These are phyloP conservation scores for Calameuta filiformis DNA, from an alignment of 2,888 invertebrate genomes.

Conservation along the genomic window DNA sequence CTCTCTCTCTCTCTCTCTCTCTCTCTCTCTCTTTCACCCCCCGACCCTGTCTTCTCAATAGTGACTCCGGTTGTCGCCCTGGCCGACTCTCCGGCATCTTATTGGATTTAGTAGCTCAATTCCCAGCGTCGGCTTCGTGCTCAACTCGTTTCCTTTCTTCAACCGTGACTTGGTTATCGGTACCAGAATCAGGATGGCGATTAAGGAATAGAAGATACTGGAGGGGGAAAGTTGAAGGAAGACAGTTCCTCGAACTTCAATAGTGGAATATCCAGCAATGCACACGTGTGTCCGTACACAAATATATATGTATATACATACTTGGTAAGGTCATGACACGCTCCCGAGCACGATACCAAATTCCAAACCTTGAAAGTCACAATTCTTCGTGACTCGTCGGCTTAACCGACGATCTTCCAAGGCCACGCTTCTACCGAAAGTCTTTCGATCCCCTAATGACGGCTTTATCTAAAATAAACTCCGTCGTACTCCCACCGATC, in stretches of 20 bases:
- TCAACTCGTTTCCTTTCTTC: background rate
- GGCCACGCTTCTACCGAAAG: constrained; percentile 25
- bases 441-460: background rate
- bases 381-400: background rate
- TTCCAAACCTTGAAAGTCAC: constrained; percentile 23
- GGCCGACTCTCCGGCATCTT: background rate
- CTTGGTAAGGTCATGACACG: constrained; percentile 33
- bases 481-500: background rate
- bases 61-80: background rate
- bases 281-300: constrained; percentile 6
- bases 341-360: constrained; percentile 11
- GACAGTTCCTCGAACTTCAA: background rate
- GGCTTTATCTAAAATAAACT: background rate
- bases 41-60: background rate
- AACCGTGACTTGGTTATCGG: background rate
- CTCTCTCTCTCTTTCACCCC: too few relatives aligned
- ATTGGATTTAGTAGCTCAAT: background rate
- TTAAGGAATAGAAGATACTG: background rate
- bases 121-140: background rate
- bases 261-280: background rate
- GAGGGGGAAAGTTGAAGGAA: constrained; percentile 1
- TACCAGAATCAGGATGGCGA: background rate
- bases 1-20: too few relatives aligned
- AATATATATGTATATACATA: background rate
- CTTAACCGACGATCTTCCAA: constrained; percentile 20